Evolutionary conservation across 1,140 invertebrate genomes (phyloP), one percentile per base, ranked within the genome.

Genomic region (Drosophila nannoptera): DNA sequence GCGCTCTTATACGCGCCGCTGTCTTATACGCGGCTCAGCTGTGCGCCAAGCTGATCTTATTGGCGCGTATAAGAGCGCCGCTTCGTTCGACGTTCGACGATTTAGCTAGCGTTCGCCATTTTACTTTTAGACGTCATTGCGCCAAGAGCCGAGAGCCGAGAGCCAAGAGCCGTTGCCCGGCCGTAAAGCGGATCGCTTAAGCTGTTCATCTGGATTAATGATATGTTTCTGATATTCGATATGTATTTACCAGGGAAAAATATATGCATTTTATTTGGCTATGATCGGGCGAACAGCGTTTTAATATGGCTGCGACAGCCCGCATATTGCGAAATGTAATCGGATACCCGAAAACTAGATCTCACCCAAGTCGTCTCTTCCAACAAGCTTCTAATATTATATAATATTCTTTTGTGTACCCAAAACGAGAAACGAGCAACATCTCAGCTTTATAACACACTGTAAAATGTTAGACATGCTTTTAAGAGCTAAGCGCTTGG

Each of bases 51-150:
- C 77, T 61, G 80, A 76, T 83, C 80, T 83, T 76, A 84, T 83
- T 83, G 76, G 73, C 70, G 49, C 2, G 65, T 71, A 73, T 74
- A 60, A 70, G 60, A 64, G 78, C 62, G 67, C 63, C 9, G 14
- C 12, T 73, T 66, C 31, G 12, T 73, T 66, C 31, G 52, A 77
- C 62, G 22, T 2, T 67, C 38, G 61, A 70, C 61, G 65, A 67
- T 45, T 38, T 52, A 53, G 46, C 68, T 75, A 65, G 59, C 45
- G 62, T 83, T 83, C 80, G 80, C 80, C 80, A 83, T 83, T 83
- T 83, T 83, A 84, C 69, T 67, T 80, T 76, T 38, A 48, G 63
- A 49, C 66, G 12, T 55, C 70, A 49, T 63, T 12, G 74, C 65
- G 69, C 36, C 50, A 22, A 22, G 22, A 22, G 22, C 22, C 22